These are phyloP conservation scores for Neoitamus cyanurus DNA, from an alignment of 2,888 invertebrate genomes.

Conservation along the genomic window DNA sequence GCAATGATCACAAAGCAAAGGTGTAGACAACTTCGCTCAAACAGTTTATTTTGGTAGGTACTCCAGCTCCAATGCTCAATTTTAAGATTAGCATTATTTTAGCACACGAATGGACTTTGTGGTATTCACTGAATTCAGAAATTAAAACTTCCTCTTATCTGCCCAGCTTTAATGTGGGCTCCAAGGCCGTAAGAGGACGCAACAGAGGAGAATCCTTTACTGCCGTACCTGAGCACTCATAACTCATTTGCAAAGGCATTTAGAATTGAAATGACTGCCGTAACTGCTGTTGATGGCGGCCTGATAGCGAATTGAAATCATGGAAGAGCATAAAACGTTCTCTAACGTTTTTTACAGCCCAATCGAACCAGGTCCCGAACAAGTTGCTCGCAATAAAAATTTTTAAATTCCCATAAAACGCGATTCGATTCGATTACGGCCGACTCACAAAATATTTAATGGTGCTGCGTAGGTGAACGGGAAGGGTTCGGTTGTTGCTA, in stretches of 20 bases:
- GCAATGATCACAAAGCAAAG: no score
- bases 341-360: slow-evolving; percentile 17
- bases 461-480: slow-evolving; percentile 9
- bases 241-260: slow-evolving; percentile 31
- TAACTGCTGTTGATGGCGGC: slow-evolving; percentile 23
- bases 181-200: neutral
- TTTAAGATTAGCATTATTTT: no score
- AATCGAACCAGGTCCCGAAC: slow-evolving; percentile 19
- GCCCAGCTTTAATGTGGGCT: neutral
- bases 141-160: neutral
- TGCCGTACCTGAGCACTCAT: slow-evolving; percentile 12
- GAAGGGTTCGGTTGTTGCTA: neutral
- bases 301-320: slow-evolving; percentile 36
- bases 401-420: slow-evolving; percentile 44
- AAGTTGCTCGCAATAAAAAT: slow-evolving; percentile 38
- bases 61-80: no score
- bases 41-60: no score
- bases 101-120: no score
- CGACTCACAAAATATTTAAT: slow-evolving; percentile 28
- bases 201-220: neutral
- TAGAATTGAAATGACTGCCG: neutral
- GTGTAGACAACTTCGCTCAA: no score
- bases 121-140: neutral
- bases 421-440: slow-evolving; percentile 45
- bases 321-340: slow-evolving; percentile 2